Evolutionary conservation across 53 echinoderm and acorn worm genomes (phyloP), one percentile per base, ranked within the genome.

Genomic region (Echinometra lucunter): DNA sequence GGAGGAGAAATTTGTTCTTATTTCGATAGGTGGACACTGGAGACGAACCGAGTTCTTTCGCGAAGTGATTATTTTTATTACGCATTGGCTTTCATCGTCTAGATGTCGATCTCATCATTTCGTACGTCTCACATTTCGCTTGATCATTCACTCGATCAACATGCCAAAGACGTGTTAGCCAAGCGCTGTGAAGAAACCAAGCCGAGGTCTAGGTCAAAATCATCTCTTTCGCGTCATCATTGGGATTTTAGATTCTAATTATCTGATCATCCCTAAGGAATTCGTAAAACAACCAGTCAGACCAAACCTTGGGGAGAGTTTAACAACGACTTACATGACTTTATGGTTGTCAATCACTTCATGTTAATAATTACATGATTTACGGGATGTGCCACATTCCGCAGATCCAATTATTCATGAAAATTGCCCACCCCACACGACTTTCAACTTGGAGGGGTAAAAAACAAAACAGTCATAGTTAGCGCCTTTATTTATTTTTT

Each of bases 341-440:
- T 78, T 78, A 40, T 18, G 17, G 78, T 1, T 17, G 1, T 40
- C 21, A 4, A 42, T 78, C 17, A 7, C 42, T 78, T 42, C 13
- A 5, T 78, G 38, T 8, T 35, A 21, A 35, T 69, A 32, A 78
- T 40, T 21, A 78, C 38, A 42, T 78, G 78, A 78, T 38, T 78
- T 42, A 78, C 28, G 42, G 6, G 38, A 78, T 23, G 38, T 42
- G 42, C 78, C 78, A 35, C 78, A 78, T 78, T 78, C 78, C 78
- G 78, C 42, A 78, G 6, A 38, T 42, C 35, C 78, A 78, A 78
- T 78, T 78, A 78, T 38, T 38, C 78, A 40, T 40, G 78, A 78
- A 40, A 78, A 78, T 38, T 78, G 78, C 23, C 38, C 78, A 78
- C 78, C 78, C 78, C 78, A 78, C 78, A 78, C 78, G 78, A 78